Conservation (phyloP, 2,888 invertebrate species). For the Gnatocerus cornutus region DNA sequence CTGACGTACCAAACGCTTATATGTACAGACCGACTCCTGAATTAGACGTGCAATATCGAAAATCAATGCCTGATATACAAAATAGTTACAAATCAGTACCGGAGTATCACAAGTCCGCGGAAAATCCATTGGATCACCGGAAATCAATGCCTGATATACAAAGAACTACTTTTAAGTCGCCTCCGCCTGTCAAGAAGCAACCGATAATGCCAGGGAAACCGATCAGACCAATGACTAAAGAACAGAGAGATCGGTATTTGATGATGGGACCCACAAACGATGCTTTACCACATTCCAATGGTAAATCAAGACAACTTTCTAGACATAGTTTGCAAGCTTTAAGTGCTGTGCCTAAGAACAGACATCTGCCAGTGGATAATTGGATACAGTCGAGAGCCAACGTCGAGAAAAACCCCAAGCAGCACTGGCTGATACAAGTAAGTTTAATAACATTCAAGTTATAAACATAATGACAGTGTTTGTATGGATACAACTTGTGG, state of each 20-base stretch:
- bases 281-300: conserved; percentile 49
- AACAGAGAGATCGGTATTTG: conserved; percentile 57
- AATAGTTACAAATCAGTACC: conserved; percentile 59
- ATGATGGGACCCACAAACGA: conserved; percentile 55
- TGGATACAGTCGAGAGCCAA: conserved; percentile 81
- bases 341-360: conserved; percentile 85
- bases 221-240: conserved; percentile 67
- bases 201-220: conserved; percentile 76
- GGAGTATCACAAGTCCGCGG: conserved; percentile 50
- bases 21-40: conserved; percentile 49
- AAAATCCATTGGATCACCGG: conserved; percentile 58
- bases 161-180: conserved; percentile 65
- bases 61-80: conserved; percentile 68
- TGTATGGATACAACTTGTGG: no score
- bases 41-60: conserved; percentile 60
- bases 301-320: conserved; percentile 75
- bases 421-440: conserved; percentile 94
- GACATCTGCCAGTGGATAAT: conserved; percentile 80
- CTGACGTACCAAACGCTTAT: conserved; percentile 57
- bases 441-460: no score
- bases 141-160: conserved; percentile 70
- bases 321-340: conserved; percentile 80
- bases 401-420: conserved; percentile 80
- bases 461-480: no score
- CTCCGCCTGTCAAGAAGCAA: conserved; percentile 66